These are phyloP conservation scores for Acyrthosiphon pisum DNA, from an alignment of 1,140 invertebrate species.

Conservation along the genomic window DNA sequence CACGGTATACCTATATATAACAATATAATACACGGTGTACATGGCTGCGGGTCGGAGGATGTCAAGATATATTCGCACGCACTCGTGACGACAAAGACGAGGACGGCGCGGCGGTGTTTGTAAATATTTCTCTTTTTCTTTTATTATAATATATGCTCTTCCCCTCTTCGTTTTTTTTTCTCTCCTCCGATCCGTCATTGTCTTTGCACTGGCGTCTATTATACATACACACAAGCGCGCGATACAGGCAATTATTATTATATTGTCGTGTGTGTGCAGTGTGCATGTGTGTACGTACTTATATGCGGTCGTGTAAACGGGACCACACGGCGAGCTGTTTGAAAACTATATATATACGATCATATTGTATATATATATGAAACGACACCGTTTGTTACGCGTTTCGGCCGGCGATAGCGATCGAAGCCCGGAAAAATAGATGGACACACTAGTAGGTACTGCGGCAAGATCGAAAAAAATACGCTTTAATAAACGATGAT, in stretches of 20 bases:
- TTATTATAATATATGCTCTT: neutral
- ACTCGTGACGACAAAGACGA: constrained; percentile 9
- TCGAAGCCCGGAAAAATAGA: neutral
- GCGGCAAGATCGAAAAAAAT: neutral
- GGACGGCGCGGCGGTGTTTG: neutral
- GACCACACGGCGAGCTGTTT: constrained; percentile 44
- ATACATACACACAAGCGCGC: neutral
- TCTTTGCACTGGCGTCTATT: constrained; percentile 35
- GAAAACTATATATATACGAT: neutral
- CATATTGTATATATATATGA: neutral
- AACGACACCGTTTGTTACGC: constrained; percentile 22
- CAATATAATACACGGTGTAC: neutral
- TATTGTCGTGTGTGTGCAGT: neutral
- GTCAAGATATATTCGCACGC: constrained; percentile 13
- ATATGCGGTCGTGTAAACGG: constrained; percentile 6
- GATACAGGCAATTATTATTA: constrained; percentile 44
- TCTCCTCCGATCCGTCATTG: constrained; percentile 27
- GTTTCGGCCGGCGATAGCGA: neutral
- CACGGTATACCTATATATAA: neutral
- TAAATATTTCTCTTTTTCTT: constrained; percentile 6
- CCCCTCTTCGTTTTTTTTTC: neutral
- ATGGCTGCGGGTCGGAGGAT: constrained; percentile 36
- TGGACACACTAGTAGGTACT: no score
- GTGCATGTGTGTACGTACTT: neutral
- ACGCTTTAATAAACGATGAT: neutral